Evolutionary conservation across 2,888 invertebrate genomes (phyloP).

Genomic region (Eupithecia subfuscata): DNA sequence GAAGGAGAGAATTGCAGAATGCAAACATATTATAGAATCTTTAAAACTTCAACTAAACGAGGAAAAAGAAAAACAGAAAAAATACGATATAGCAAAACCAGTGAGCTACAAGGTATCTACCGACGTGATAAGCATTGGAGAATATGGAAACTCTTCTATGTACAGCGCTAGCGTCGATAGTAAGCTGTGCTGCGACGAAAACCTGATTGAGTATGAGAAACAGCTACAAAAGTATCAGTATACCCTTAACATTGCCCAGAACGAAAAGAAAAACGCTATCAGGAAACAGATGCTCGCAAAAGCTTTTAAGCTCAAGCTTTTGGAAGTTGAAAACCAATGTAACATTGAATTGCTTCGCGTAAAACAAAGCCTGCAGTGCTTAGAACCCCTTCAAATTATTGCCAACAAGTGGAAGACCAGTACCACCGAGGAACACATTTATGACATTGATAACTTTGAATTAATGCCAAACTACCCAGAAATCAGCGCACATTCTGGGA

Average conservation of each 20-base stretch:
- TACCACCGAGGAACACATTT: slow-evolving; percentile 51
- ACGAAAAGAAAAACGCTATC: slow-evolving; percentile 77
- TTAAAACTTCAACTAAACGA: slow-evolving; percentile 70
- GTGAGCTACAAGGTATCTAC: slow-evolving; percentile 10
- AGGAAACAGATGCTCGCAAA: slow-evolving; percentile 78
- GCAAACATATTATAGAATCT: slow-evolving; percentile 70
- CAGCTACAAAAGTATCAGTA: slow-evolving; percentile 76
- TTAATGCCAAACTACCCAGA: slow-evolving; percentile 71
- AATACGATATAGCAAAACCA: slow-evolving; percentile 26
- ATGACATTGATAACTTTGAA: slow-evolving; percentile 66
- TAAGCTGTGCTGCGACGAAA: slow-evolving; percentile 70
- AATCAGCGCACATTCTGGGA: slow-evolving; percentile 55
- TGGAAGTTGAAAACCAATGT: slow-evolving; percentile 80
- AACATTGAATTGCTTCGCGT: slow-evolving; percentile 75
- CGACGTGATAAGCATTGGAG: slow-evolving; percentile 19
- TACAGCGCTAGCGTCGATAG: slow-evolving; percentile 65
- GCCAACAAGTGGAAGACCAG: slow-evolving; percentile 71
- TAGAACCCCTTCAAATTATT: slow-evolving; percentile 74
- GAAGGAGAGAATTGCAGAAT: slow-evolving; percentile 72
- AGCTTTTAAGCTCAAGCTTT: slow-evolving; percentile 71
- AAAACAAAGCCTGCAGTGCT: slow-evolving; percentile 76
- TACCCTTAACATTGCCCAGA: slow-evolving; percentile 75
- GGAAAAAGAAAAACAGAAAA: slow-evolving; percentile 70
- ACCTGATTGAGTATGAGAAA: slow-evolving; percentile 75
- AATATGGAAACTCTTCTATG: slow-evolving; percentile 40